Evolutionary conservation across 2,113 vertebrate species (phyloP).

Genomic region (Labeo catla): DNA sequence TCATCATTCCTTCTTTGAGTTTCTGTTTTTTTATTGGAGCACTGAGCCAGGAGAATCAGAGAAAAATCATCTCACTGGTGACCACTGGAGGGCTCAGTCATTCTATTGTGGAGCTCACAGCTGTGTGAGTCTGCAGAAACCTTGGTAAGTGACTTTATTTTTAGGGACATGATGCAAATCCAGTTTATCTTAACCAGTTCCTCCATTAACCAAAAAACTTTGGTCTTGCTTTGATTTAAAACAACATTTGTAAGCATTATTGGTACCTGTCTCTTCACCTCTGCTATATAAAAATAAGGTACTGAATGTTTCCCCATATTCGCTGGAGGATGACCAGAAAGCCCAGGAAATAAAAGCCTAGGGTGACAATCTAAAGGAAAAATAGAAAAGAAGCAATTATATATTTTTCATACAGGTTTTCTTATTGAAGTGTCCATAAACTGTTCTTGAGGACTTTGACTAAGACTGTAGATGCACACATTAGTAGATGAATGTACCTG

Average conservation of each 20-base stretch:
- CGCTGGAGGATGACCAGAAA: conserved; percentile 64
- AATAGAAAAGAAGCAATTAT: conserved; percentile 50
- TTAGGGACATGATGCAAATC: not conserved
- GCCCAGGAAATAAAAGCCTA: conserved; percentile 61
- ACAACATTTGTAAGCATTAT: not conserved
- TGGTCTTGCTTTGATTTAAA: not conserved
- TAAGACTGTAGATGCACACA: not conserved
- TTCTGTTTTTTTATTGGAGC: conserved; percentile 55
- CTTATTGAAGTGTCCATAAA: not conserved
- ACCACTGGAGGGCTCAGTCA: conserved; percentile 22
- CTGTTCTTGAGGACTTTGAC: not conserved
- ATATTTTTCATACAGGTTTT: too few relatives aligned
- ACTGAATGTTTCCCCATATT: conserved; percentile 62
- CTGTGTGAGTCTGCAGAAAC: conserved; percentile 38
- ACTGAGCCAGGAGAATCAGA: conserved; percentile 68
- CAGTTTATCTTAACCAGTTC: not conserved
- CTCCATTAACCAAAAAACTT: not conserved
- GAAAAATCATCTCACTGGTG: conserved; percentile 41
- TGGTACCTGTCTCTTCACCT: conserved; percentile 45
- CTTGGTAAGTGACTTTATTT: not conserved
- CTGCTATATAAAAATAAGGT: conserved; percentile 57
- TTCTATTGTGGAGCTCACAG: conserved; percentile 20
- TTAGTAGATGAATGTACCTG: conserved; percentile 65
- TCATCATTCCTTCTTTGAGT: not conserved
- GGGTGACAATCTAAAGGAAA: conserved; percentile 62